These are phyloP conservation scores for Eonycteris spelaea DNA, from an alignment of 2,113 vertebrate genomes.

Conservation along the genomic window DNA sequence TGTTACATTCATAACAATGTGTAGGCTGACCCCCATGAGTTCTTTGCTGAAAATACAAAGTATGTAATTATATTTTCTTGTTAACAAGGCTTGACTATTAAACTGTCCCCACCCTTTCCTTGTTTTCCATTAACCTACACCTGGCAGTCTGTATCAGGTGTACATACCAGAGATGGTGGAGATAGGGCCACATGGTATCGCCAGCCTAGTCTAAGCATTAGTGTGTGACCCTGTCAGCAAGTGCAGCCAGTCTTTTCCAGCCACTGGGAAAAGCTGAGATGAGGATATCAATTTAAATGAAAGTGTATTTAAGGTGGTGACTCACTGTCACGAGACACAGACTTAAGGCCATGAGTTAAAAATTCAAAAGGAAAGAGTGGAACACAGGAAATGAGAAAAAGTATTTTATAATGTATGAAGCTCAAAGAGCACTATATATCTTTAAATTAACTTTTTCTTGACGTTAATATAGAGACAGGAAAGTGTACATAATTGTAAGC, in stretches of 20 bases:
- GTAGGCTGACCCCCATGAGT: neutral
- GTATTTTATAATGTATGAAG: neutral
- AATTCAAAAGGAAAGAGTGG: neutral
- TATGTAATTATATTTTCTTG: neutral
- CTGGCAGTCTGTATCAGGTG: slow-evolving; percentile 18
- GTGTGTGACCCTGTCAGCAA: neutral
- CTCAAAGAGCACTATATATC: neutral
- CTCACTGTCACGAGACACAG: slow-evolving; percentile 46
- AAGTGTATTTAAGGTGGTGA: neutral
- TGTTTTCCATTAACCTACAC: slow-evolving; percentile 63
- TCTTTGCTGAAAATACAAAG: neutral
- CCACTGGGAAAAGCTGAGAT: slow-evolving; percentile 20
- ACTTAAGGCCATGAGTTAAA: slow-evolving; percentile 19
- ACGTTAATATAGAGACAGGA: neutral
- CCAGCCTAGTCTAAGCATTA: neutral
- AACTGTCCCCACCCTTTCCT: neutral
- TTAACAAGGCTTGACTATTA: neutral
- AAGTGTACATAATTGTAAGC: neutral
- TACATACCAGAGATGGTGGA: slow-evolving; percentile 9
- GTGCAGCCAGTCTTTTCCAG: slow-evolving; percentile 32
- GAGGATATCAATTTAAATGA: neutral
- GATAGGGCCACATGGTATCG: neutral
- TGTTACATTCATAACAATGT: neutral
- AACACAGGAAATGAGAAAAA: neutral
- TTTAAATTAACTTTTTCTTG: neutral